Percentiles rank a stretch among this genome's conserved stretches.
These are phyloP conservation scores for Trachelus stipa DNA, from an alignment of 2,888 invertebrate genomes.

Conservation along the genomic window DNA sequence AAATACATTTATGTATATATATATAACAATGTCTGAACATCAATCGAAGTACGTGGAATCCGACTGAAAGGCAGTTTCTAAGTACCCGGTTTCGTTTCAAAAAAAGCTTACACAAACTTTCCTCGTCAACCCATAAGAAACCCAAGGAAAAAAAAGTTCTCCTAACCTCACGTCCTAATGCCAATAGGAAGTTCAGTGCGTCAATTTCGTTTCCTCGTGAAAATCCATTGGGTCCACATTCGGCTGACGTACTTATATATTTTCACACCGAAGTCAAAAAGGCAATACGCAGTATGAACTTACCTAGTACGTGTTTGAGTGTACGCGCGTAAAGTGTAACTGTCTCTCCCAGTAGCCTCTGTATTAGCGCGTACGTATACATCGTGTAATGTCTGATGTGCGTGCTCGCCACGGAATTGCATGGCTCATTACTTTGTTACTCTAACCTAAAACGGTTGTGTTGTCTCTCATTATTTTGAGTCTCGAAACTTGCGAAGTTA, in stretches of 20 bases:
- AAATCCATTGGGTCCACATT: constrained; percentile 1
- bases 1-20: not conserved
- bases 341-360: not conserved
- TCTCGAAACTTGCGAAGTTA: not conserved
- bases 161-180: not conserved
- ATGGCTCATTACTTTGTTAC: not conserved
- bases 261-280: constrained; percentile 67
- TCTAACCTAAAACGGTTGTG: not conserved
- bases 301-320: constrained; percentile 62
- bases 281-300: constrained; percentile 67
- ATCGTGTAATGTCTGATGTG: not conserved
- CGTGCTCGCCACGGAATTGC: not conserved
- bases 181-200: not conserved
- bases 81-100: not conserved
- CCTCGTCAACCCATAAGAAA: not conserved
- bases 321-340: constrained; percentile 18
- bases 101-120: not conserved
- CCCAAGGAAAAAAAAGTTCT: not conserved
- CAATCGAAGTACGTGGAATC: not conserved
- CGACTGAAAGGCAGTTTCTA: not conserved
- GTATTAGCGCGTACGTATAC: not conserved
- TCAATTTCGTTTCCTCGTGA: not conserved
- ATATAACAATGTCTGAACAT: not conserved
- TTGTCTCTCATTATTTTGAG: not conserved
- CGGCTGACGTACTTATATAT: constrained; percentile 44